Evolutionary conservation across 2,113 vertebrate genomes (phyloP), one percentile per base, ranked within the genome.

Genomic region (Burhinus oedicnemus): DNA sequence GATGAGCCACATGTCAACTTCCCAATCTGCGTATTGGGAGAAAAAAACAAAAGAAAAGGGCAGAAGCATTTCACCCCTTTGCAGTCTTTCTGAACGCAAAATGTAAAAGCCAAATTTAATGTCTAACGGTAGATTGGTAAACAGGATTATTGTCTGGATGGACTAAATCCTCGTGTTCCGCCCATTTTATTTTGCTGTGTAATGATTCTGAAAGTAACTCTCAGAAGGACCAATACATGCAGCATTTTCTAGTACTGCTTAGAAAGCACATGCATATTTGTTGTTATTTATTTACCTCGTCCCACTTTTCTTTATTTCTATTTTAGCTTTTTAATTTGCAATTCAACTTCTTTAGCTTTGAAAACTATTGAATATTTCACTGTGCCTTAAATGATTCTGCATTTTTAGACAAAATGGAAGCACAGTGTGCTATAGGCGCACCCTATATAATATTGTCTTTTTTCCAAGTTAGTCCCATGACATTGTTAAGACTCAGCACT

Each of bases 321-420:
- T 91, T 93, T 92, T 92, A 93, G 79, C 55, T 77, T 94, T 93
- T 74, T 87, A 66, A 95, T 96, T 97, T 94, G 51, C 60, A 95
- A 54, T 95, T 89, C 89, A 90, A 22, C 45, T 83, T 82, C 58
- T 70, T 94, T n/a, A 87, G 44, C 72, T 92, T 87, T 93, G 83
- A 77, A 93, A 94, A n/a, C 42, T 71, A 40, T 72, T 84, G 51
- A 90, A 70, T 94, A 71, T 94, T 93, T 89, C 74, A 88, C 57
- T 70, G 29, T 78, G 55, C 36, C 45, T 52, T 51, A 94, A 62
- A 84, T 45, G 66, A 26, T 79, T 84, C 51, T 69, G 17, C 94
- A 82, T 90, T 97, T 97, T 96, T 92, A 92, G 38, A 72, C 30
- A 82, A 94, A 91, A 77, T 80, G 74, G 49, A 71, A 87, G 76